phyloP scores from a whole-genome alignment of 2,888 invertebrate genomes.

The Eumerus sabulonum region DNA sequence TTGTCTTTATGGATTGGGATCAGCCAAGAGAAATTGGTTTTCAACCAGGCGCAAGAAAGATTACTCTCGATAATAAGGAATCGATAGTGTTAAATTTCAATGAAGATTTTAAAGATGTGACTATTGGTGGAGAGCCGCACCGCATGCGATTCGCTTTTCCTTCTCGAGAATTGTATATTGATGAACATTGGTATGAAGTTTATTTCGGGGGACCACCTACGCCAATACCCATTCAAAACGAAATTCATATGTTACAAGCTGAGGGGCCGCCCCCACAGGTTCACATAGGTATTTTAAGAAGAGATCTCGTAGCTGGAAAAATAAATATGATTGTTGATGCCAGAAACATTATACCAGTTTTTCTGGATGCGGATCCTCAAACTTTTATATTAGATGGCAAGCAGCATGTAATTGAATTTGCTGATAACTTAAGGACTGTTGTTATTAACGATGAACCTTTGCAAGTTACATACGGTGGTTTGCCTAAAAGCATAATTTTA shows the following conservation, averaged over 20 bases:
- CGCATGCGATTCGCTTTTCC: constrained; percentile 94
- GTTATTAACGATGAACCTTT: constrained; percentile 89
- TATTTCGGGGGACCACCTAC: constrained; percentile 94
- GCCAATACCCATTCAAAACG: constrained; percentile 88
- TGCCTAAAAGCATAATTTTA: constrained; percentile 88
- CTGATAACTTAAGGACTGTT: constrained; percentile 87
- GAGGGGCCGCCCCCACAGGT: constrained; percentile 97
- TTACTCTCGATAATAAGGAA: constrained; percentile 88
- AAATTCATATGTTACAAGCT: constrained; percentile 88
- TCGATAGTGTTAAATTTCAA: constrained; percentile 83
- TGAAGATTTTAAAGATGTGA: constrained; percentile 86
- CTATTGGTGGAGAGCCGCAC: constrained; percentile 86
- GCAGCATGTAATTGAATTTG: constrained; percentile 88
- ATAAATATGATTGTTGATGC: constrained; percentile 92
- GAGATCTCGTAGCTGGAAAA: constrained; percentile 91
- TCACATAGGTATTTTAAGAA: constrained; percentile 90
- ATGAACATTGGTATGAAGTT: constrained; percentile 93
- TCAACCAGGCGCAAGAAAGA: constrained; percentile 87
- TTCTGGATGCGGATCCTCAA: constrained; percentile 90
- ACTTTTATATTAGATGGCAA: constrained; percentile 87
- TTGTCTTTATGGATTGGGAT: constrained; percentile 91
- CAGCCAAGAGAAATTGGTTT: constrained; percentile 92
- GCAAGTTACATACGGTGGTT: constrained; percentile 89
- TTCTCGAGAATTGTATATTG: constrained; percentile 93
- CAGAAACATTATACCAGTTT: constrained; percentile 87